Base-by-base conservation (phyloP, 2,113 vertebrate species). In the Rhinichthys klamathensis region DNA sequence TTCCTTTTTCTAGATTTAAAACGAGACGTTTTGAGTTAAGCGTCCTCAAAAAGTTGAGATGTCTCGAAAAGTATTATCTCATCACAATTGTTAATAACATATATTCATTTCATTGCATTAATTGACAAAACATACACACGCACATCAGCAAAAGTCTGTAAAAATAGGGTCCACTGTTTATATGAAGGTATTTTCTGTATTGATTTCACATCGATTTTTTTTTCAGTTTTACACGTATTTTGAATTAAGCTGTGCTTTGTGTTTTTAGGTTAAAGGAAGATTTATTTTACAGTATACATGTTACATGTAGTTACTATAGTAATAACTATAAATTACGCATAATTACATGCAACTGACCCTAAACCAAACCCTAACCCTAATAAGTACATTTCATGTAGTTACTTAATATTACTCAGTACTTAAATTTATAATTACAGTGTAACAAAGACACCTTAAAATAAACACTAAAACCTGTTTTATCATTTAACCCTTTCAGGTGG, bases 1-100 rank as follows among this genome's bases (percentile, higher is more conserved):
- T 89, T 89, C 97, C 96, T 88, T 94, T 92, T 86, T 96, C 97
- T 98, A 91, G 67, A 93, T 80, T 25, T 38, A n/a, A 61, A 79
- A 79, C 54, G 41, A 79, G 23, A 60, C 12, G 27, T 51, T 25
- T 44, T 25, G 23, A 44, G 38, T 7, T 51, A 27, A 9, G 30
- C 15, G 15, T 49, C 12, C 38, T 41, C 72, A 74, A 18, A 15
- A 35, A 15, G 41, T 44, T n/a, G 23, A 74, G 9, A 15, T 3
- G 7, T 15, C 6, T 3, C 23, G 13, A n/a, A 74, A n/a, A 44
- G 5, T 44, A 44, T 6, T 12, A 25, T 61, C 10, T 61, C n/a
- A 61, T 12, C n/a, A 61, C 12, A 27, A 63, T 13, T 63, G 25
- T 63, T 63, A 63, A 41, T 9, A 10, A 25, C 58, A n/a, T 27